Conservation (phyloP, 2,797 vertebrate genomes). For the Acridotheres tristis region DNA sequence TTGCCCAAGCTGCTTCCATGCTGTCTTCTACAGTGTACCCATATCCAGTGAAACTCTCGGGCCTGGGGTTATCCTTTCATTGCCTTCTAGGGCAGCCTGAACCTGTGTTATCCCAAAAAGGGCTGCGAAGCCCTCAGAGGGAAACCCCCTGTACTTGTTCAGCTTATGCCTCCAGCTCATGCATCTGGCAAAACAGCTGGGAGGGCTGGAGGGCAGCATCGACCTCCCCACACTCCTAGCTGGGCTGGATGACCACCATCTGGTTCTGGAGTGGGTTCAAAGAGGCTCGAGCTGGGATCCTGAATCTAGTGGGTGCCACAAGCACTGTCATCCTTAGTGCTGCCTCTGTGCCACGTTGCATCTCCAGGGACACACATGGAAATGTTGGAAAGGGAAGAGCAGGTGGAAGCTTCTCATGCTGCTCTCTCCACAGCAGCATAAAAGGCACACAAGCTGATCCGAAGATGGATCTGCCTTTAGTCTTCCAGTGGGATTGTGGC, state of each 20-base stretch:
- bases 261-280: neutral
- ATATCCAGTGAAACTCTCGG: neutral
- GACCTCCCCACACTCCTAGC: rapidly evolving
- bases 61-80: neutral
- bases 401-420: neutral
- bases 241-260: neutral
- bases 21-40: neutral
- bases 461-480: neutral
- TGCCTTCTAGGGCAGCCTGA: neutral
- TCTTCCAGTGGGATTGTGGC: neutral
- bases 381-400: neutral
- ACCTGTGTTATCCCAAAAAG: rapidly evolving
- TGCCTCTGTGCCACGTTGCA: neutral
- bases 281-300: rapidly evolving
- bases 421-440: neutral
- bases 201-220: neutral
- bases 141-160: neutral
- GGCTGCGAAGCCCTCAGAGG: neutral
- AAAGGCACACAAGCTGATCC: neutral
- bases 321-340: rapidly evolving
- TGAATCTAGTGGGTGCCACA: neutral
- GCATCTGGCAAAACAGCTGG: neutral
- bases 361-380: neutral
- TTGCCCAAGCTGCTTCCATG: neutral
- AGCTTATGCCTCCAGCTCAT: rapidly evolving